A percentile compares a stretch with the other conserved stretches of the same genome.
Conservation (phyloP, 2,797 vertebrate species). For the Apodemus agrarius region DNA sequence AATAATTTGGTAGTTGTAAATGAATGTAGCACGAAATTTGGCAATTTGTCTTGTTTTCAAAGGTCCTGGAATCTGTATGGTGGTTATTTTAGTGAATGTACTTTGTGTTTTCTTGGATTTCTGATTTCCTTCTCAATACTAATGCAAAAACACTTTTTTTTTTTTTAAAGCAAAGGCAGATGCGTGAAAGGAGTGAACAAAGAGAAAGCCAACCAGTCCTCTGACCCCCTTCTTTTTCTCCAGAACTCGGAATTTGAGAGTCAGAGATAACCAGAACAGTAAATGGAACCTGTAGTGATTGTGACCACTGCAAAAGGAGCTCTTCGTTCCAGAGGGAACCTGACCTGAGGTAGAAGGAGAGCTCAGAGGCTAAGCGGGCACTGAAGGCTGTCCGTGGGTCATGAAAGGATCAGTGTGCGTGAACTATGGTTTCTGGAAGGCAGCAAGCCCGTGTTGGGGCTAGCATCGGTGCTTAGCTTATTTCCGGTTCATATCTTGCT, state of each 20-base stretch:
- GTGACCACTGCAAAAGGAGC: not conserved
- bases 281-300: not conserved
- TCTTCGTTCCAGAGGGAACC: not conserved
- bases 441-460: not conserved
- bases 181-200: not conserved
- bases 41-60: not conserved
- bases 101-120: conserved; percentile 26
- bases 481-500: not conserved
- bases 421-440: not conserved
- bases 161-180: not conserved
- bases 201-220: not conserved
- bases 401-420: not conserved
- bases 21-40: not conserved
- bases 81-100: conserved; percentile 41
- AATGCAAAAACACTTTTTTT: not conserved
- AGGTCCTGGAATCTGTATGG: not conserved
- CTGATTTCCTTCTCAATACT: not conserved
- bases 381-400: not conserved
- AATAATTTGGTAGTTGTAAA: not conserved
- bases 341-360: not conserved
- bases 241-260: not conserved
- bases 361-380: not conserved
- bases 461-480: not conserved
- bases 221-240: not conserved
- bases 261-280: not conserved